phyloP scores from a whole-genome alignment of 2,888 invertebrate genomes.

The Aplocera efformata region DNA sequence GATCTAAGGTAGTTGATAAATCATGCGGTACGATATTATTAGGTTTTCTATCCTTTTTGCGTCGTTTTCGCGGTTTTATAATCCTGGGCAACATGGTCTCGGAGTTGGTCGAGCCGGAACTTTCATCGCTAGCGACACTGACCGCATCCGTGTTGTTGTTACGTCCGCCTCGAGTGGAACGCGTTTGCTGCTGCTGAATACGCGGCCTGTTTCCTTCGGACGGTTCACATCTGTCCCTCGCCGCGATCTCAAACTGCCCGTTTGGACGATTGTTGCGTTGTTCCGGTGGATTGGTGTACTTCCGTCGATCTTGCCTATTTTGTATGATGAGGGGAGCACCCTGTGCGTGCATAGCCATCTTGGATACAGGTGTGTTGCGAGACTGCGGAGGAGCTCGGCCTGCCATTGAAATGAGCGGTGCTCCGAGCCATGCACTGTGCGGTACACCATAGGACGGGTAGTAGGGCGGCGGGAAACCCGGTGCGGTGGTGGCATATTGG shows the following conservation, averaged over 20 bases:
- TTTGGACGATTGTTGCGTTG: constrained; percentile 63
- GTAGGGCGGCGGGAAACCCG: constrained; percentile 76
- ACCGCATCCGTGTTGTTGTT: constrained; percentile 83
- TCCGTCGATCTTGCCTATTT: constrained; percentile 81
- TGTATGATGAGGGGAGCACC: constrained; percentile 91
- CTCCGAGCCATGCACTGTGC: constrained; percentile 86
- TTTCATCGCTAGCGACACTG: constrained; percentile 89
- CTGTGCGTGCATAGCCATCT: constrained; percentile 90
- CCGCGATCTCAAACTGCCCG: constrained; percentile 51
- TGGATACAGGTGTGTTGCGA: constrained; percentile 82
- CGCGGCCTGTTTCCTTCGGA: constrained; percentile 64
- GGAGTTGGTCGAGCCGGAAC: constrained; percentile 82
- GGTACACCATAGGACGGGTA: constrained; percentile 76
- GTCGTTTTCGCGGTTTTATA: constrained; percentile 92
- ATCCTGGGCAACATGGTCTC: constrained; percentile 92
- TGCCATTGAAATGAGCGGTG: constrained; percentile 90
- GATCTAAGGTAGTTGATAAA: constrained; percentile 61
- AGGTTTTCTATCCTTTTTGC: constrained; percentile 93
- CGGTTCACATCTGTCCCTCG: constrained; percentile 60
- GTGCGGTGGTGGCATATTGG: constrained; percentile 72
- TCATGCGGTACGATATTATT: constrained; percentile 74
- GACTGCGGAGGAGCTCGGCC: constrained; percentile 75
- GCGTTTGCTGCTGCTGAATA: constrained; percentile 66
- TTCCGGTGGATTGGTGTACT: constrained; percentile 63
- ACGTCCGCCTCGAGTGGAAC: constrained; percentile 63